phyloP scores from a whole-genome alignment of 2,888 invertebrate species.

The Fragum whitleyi region DNA sequence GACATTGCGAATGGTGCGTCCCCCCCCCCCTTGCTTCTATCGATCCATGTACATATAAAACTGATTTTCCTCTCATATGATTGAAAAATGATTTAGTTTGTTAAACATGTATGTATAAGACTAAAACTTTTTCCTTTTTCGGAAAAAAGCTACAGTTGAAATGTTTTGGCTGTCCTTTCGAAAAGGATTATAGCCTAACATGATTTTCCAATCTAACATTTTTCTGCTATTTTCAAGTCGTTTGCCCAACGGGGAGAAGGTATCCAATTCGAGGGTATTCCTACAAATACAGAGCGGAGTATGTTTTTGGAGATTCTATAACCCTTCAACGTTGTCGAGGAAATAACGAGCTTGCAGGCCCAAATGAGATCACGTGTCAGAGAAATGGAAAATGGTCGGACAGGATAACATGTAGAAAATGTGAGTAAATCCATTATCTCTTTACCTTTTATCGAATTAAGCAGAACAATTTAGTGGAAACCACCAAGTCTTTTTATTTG shows the following conservation, averaged over 20 bases:
- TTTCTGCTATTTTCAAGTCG: not conserved
- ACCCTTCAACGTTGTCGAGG: not conserved
- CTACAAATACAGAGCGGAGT: not conserved
- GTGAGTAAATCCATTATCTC: slow-evolving; percentile 14
- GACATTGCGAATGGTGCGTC: too few species aligned
- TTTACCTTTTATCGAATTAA: not conserved
- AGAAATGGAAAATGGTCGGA: slow-evolving; percentile 39
- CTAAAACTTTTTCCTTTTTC: too few species aligned
- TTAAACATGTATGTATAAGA: too few species aligned
- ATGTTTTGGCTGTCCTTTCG: too few species aligned
- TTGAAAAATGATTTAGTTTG: too few species aligned
- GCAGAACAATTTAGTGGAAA: too few species aligned
- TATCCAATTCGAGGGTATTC: not conserved
- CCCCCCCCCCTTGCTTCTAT: too few species aligned
- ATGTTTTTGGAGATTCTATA: slow-evolving; percentile 5
- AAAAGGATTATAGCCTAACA: too few species aligned
- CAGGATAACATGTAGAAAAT: slow-evolving; percentile 22
- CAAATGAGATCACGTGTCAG: slow-evolving; percentile 3
- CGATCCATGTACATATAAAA: too few species aligned
- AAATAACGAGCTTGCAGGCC: not conserved
- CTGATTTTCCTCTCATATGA: too few species aligned
- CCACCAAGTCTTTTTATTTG: too few species aligned
- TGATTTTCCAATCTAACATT: not conserved
- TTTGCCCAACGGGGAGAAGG: not conserved
- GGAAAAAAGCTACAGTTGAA: too few species aligned